Conservation (phyloP, 2,888 invertebrate genomes). For the Harmothoe impar region DNA sequence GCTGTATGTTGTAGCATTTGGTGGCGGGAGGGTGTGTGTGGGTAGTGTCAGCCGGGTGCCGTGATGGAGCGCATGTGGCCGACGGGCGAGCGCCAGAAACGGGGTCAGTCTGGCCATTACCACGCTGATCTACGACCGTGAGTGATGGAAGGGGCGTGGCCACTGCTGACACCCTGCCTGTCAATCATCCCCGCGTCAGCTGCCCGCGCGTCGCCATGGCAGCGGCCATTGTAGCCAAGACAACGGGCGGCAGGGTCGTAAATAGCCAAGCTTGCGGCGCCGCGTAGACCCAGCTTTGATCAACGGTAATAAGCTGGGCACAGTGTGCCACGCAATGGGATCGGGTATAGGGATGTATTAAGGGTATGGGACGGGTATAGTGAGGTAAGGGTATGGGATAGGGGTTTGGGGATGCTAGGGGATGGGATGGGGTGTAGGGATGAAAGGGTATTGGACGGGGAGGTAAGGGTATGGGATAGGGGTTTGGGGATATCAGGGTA, state of each 20-base stretch:
- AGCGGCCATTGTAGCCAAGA: constrained; percentile 60
- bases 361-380: not conserved
- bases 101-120: constrained; percentile 59
- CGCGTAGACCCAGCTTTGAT: constrained; percentile 19
- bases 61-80: constrained; percentile 52
- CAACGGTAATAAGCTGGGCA: constrained; percentile 49
- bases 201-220: constrained; percentile 58
- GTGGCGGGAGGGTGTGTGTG: constrained; percentile 1
- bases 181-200: constrained; percentile 61
- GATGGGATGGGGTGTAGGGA: not conserved
- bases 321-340: not conserved
- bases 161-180: constrained; percentile 48
- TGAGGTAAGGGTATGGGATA: not conserved
- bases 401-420: not conserved
- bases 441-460: not conserved
- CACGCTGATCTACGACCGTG: constrained; percentile 50
- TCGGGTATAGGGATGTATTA: not conserved
- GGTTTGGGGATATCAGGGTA: not conserved
- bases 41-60: not conserved
- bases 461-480: not conserved
- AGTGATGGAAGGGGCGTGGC: constrained; percentile 61
- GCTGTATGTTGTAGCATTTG: constrained; percentile 17
- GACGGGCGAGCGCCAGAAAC: constrained; percentile 51
- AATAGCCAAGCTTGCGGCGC: not conserved
- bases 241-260: constrained; percentile 57